A percentile compares a stretch with the other conserved stretches of the same genome.
phyloP scores from a whole-genome alignment of 2,888 invertebrate genomes.

The Chrysomela aeneicollis region DNA sequence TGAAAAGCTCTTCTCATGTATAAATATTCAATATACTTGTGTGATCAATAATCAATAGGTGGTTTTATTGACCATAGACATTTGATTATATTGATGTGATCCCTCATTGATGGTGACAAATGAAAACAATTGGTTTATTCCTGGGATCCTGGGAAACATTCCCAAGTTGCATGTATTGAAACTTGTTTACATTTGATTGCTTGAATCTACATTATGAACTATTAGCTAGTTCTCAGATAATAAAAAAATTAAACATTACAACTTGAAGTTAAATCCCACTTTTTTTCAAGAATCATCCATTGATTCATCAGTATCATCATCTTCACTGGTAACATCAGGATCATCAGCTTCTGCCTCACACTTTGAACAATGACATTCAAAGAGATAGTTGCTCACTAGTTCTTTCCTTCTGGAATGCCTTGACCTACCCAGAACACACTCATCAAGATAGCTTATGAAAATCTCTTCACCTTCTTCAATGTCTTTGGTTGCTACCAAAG shows the following conservation, averaged over 20 bases:
- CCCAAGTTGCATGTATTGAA: too few relatives aligned
- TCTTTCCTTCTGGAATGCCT: conserved; percentile 88
- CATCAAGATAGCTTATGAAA: conserved; percentile 88
- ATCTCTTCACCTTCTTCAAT: conserved; percentile 88
- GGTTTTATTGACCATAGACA: too few relatives aligned
- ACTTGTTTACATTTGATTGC: too few relatives aligned
- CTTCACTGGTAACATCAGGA: conserved; percentile 84
- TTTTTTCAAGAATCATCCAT: conserved; percentile 31
- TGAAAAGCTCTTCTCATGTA: neutral
- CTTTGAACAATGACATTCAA: conserved; percentile 82
- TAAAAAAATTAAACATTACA: too few relatives aligned
- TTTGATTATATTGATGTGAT: too few relatives aligned
- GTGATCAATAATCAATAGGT: too few relatives aligned
- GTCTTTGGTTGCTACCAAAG: conserved; percentile 73
- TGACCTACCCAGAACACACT: conserved; percentile 80
- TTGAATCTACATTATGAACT: too few relatives aligned
- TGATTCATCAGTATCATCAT: conserved; percentile 59
- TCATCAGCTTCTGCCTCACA: conserved; percentile 78
- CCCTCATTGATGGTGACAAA: too few relatives aligned
- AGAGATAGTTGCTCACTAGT: conserved; percentile 80
- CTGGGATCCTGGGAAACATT: too few relatives aligned
- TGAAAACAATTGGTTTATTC: too few relatives aligned
- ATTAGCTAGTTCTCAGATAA: too few relatives aligned
- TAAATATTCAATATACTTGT: neutral
- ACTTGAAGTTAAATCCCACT: too few relatives aligned